A percentile compares a stretch with the other conserved stretches of the same genome.
phyloP scores from a whole-genome alignment of 2,113 vertebrate genomes.

The Vulpes vulpes region DNA sequence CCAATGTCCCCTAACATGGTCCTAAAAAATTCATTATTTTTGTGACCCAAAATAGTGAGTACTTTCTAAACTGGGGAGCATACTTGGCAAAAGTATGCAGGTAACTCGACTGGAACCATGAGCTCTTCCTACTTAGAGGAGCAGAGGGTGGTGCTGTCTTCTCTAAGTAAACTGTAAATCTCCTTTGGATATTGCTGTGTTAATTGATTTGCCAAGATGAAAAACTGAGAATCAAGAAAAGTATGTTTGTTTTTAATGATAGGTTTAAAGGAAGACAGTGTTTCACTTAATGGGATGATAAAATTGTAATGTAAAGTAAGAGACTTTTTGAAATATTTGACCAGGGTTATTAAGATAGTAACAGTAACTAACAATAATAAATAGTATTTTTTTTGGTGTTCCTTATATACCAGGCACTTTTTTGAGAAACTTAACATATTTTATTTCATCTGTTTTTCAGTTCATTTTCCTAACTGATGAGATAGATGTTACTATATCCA shows the following conservation, averaged over 20 bases:
- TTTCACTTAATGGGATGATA: neutral
- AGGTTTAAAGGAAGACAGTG: neutral
- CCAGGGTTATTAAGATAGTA: neutral
- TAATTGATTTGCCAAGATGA: neutral
- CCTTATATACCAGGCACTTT: neutral
- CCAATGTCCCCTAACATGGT: neutral
- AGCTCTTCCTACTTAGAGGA: neutral
- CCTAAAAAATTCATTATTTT: conserved; percentile 8
- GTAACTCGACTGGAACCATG: neutral
- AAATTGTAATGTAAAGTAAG: conserved; percentile 10
- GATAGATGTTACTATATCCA: neutral
- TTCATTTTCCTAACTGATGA: neutral
- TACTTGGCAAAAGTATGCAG: neutral
- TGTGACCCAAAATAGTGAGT: neutral
- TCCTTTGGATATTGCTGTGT: neutral
- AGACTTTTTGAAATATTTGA: neutral
- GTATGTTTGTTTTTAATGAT: neutral
- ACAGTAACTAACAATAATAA: neutral
- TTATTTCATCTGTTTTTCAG: neutral
- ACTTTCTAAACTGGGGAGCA: neutral
- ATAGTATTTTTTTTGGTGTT: neutral
- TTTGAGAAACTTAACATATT: neutral
- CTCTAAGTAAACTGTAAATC: neutral
- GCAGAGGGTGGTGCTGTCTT: neutral
- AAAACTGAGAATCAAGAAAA: conserved; percentile 2